phyloP scores from a whole-genome alignment of 2,888 invertebrate species.

The Acanthacorydalis orientalis region DNA sequence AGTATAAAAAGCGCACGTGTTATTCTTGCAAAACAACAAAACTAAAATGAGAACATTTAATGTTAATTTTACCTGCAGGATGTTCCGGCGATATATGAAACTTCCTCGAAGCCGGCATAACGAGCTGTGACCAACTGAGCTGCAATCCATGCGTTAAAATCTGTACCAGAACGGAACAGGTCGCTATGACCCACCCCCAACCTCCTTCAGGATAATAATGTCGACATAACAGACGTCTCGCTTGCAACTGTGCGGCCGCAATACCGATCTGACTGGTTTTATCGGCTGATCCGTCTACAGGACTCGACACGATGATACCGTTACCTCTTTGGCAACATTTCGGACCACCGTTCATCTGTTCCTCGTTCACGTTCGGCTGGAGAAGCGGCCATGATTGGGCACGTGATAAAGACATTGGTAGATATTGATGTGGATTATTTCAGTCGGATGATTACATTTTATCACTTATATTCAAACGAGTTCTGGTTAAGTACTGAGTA shows the following conservation, averaged over 20 bases:
- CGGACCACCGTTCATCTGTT: slow-evolving; percentile 15
- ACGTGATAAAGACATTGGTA: slow-evolving; percentile 23
- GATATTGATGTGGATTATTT: too few species aligned
- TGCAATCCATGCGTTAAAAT: slow-evolving; percentile 60
- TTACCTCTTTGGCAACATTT: slow-evolving; percentile 29
- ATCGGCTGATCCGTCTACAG: slow-evolving; percentile 21
- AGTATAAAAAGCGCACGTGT: too few species aligned
- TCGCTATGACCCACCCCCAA: slow-evolving; percentile 71
- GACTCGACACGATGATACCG: slow-evolving; percentile 28
- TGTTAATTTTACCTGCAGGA: slow-evolving; percentile 37
- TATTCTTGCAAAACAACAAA: too few species aligned
- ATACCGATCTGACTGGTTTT: neutral
- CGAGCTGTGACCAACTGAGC: slow-evolving; percentile 41
- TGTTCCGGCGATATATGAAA: slow-evolving; percentile 43
- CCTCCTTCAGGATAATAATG: slow-evolving; percentile 79
- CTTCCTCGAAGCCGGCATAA: slow-evolving; percentile 42
- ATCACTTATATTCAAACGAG: too few species aligned
- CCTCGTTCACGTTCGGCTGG: slow-evolving; percentile 20
- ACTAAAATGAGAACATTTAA: too few species aligned
- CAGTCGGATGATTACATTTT: too few species aligned
- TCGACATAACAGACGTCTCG: slow-evolving; percentile 45
- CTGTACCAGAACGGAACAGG: slow-evolving; percentile 55
- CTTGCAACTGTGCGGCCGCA: slow-evolving; percentile 30
- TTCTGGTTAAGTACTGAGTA: too few species aligned
- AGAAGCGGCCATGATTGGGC: slow-evolving; percentile 34